Evolutionary conservation across 2,888 invertebrate genomes (phyloP), one percentile per base, ranked within the genome.

Genomic region (Drosophila birchii): DNA sequence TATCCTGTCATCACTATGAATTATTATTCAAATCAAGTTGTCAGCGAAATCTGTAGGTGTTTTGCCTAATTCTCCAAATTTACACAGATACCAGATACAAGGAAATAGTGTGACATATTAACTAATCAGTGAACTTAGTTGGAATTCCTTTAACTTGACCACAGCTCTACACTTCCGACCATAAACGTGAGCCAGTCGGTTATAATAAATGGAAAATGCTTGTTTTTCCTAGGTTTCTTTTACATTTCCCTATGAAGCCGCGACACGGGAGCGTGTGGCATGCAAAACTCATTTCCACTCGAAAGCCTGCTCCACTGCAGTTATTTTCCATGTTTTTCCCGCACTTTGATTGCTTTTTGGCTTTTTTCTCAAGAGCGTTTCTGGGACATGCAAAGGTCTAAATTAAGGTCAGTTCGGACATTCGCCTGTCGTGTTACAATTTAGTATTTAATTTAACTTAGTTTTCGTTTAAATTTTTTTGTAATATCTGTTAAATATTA

Each of bases 241-340:
- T 29, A 14, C 14, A 26, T 34, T 34, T 20, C 18, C 18, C 20
- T 11, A 14, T 38, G 45, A 58, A 54, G 26, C 12, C 41, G 86
- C 64, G 8, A 16, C 26, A 26, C 9, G 3, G 45, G 74, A 53
- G 51, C 84, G 84, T 88, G 84, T 55, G 66, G 88, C 88, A 84
- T 84, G 84, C 88, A 80, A 83, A 85, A 80, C 78, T 76, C 78
- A 80, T 79, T 84, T 80, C 76, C 80, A 81, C 84, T 86, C 75
- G 73, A 83, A 83, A 82, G 84, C 78, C 68, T 79, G 84, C 84
- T 55, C 73, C 74, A 76, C 78, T 88, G 84, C 84, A 84, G 84
- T 86, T 86, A 88, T 88, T 84, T 79, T 49, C 76, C 85, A 72
- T 86, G 84, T 79, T 83, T 79, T 66, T n/a, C 39, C 23, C 49